Base-by-base conservation (phyloP, 1,140 invertebrate species). In the Pemphigus obesinymphae region DNA sequence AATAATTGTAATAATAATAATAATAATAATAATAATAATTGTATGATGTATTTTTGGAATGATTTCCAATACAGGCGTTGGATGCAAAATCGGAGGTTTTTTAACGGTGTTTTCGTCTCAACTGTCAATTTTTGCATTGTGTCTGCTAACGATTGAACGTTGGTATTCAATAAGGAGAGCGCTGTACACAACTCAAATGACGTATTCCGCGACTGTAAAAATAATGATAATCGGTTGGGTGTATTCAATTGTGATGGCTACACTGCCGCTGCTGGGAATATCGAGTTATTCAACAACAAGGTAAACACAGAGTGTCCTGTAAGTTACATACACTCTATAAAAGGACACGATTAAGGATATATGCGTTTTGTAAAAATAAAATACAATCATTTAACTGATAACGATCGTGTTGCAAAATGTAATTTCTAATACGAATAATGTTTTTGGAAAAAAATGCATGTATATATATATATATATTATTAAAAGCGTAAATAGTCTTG, bases 61-160 rank as follows among this genome's bases (percentile, higher is more conserved):
- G n/a, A n/a, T n/a, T n/a, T n/a, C n/a, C n/a, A n/a, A n/a, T 4
- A 37, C 75, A 86, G 86, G 85, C 8, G 53, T 68, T 55, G 90
- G 91, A 2, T 92, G 92, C 83, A 87, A 90, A 83, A 86, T 91
- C 5, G 91, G 91, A 10, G 92, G 92, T 3, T 92, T 92, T 84
- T 84, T 93, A n/a, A 91, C 90, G 0, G 90, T 93, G 15, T 92
- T 93, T 85, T 89, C 90, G 2, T 90, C 90, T 34, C 90, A 92
- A 84, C 85, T 93, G 29, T 92, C 91, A 1, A 89, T 92, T n/a
- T 90, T 91, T 85, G 92, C 91, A 3, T 85, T 93, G 82, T 89
- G 90, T 0, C 87, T 92, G 5, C 90, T 93, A 70, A 92, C 92
- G 0, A 85, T 91, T 82, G 92, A 93, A 86, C 85, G 91, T 48